Evolutionary conservation across 2,888 invertebrate genomes (phyloP).

Genomic region (Carcina quercana): DNA sequence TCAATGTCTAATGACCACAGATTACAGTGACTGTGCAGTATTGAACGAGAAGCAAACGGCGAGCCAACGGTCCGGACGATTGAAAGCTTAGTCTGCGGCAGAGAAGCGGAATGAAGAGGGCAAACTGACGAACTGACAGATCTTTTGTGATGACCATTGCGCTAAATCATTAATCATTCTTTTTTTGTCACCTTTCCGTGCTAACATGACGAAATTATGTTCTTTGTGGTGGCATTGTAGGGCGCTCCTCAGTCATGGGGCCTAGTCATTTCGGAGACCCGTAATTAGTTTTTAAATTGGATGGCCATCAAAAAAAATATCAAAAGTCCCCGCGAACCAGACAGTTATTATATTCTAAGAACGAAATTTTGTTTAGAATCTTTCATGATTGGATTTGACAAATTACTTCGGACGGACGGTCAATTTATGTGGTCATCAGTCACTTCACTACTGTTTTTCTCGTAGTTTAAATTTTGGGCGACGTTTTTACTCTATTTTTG

Average conservation of each 20-base stretch:
- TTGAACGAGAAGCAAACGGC: too few species aligned
- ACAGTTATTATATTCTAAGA: slow-evolving; percentile 56
- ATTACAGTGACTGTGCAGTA: neutral
- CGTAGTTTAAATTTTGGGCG: slow-evolving; percentile 7
- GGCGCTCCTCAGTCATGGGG: slow-evolving; percentile 53
- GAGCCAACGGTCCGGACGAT: neutral
- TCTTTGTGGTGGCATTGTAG: slow-evolving; percentile 53
- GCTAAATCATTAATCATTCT: slow-evolving; percentile 60
- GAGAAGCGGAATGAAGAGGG: slow-evolving; percentile 33
- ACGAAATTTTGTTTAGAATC: slow-evolving; percentile 42
- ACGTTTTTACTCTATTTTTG: slow-evolving; percentile 5
- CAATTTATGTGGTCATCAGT: slow-evolving; percentile 49
- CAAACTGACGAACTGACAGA: slow-evolving; percentile 40
- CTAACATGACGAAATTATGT: slow-evolving; percentile 66
- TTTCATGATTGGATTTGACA: slow-evolving; percentile 65
- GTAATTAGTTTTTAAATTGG: slow-evolving; percentile 74
- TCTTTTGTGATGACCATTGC: slow-evolving; percentile 47
- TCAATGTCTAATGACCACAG: slow-evolving; percentile 2
- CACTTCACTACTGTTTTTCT: slow-evolving; percentile 35
- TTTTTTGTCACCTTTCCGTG: slow-evolving; percentile 63
- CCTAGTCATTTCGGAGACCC: slow-evolving; percentile 54
- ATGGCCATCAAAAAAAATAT: slow-evolving; percentile 54
- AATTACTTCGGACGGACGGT: slow-evolving; percentile 47
- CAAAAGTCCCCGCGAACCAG: slow-evolving; percentile 50
- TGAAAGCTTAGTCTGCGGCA: slow-evolving; percentile 22